A percentile compares a stretch with the other conserved stretches of the same genome.
phyloP scores from a whole-genome alignment of 1,140 invertebrate genomes.

The Drosophila parvula region DNA sequence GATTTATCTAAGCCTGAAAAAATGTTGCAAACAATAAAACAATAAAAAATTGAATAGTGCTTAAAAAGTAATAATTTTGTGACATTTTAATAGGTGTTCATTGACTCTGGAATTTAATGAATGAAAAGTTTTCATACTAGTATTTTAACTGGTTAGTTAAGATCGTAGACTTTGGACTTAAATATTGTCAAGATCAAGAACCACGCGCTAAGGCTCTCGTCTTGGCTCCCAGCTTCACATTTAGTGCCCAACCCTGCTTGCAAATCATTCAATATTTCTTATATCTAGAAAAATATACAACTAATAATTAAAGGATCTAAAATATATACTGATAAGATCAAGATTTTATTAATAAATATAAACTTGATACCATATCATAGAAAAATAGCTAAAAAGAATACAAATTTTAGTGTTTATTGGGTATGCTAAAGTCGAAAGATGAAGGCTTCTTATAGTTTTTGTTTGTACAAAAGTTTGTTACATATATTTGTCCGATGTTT shows the following conservation, averaged over 20 bases:
- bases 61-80: not conserved
- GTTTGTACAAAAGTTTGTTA: not conserved
- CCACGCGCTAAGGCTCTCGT: too few relatives aligned
- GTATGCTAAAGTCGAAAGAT: not conserved
- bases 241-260: too few relatives aligned
- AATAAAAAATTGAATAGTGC: not conserved
- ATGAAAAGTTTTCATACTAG: not conserved
- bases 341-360: not conserved
- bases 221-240: too few relatives aligned
- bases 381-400: not conserved
- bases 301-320: too few relatives aligned
- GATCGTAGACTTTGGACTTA: too few relatives aligned
- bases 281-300: too few relatives aligned
- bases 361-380: not conserved
- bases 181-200: too few relatives aligned
- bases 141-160: not conserved
- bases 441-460: not conserved
- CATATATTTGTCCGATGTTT: conserved; percentile 12
- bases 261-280: too few relatives aligned
- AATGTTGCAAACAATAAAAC: not conserved
- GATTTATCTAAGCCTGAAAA: not conserved
- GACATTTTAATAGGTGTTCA: not conserved
- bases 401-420: not conserved
- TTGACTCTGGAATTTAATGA: not conserved
- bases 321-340: too few relatives aligned